Evolutionary conservation across 2,888 invertebrate genomes (phyloP), one percentile per base, ranked within the genome.

Genomic region (Patella pellucida): DNA sequence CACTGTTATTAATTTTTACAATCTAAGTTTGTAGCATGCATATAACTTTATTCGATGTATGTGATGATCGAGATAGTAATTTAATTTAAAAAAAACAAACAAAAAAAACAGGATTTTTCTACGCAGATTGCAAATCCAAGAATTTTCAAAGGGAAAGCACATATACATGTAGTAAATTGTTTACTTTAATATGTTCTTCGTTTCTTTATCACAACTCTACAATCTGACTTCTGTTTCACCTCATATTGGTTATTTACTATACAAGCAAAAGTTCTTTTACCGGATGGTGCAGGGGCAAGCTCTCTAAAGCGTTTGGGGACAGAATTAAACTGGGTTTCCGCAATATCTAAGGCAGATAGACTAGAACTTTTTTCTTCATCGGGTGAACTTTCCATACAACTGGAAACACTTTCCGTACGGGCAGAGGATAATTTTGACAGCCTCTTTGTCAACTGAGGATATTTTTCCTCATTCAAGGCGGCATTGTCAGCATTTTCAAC

Each of bases 401-500:
- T 23, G 23, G 19, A 23, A 5, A 62, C 12, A 23, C 16, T 62
- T 62, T 62, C 62, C 23, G 19, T 14, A n/a, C 16, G 16, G 9
- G 27, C 56, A 54, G 69, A 15, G 15, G 52, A 19, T 11, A 72
- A 72, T 19, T 52, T 72, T 3, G 69, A 62, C 50, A 69, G 62
- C 23, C 69, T 70, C 15, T 70, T 68, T 5, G 76, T 56, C n/a
- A 70, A 31, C 23, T 76, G 72, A 9, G 69, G 62, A 50, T 73
- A 69, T 69, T 27, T 56, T 62, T 62, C 62, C 23, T 52, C 31
- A 15, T 69, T 72, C 62, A n/a, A 52, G 56, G 50, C 69, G 15
- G 16, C 62, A 14, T 31, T 54, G 15, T 50, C 72, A 51, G 75
- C 73, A 75, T 68, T 76, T 75, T 83, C 81, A 5, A 84, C 80